A percentile compares a stretch with the other conserved stretches of the same genome.
phyloP scores from a whole-genome alignment of 1,140 invertebrate genomes.

The Bacillus rossius region DNA sequence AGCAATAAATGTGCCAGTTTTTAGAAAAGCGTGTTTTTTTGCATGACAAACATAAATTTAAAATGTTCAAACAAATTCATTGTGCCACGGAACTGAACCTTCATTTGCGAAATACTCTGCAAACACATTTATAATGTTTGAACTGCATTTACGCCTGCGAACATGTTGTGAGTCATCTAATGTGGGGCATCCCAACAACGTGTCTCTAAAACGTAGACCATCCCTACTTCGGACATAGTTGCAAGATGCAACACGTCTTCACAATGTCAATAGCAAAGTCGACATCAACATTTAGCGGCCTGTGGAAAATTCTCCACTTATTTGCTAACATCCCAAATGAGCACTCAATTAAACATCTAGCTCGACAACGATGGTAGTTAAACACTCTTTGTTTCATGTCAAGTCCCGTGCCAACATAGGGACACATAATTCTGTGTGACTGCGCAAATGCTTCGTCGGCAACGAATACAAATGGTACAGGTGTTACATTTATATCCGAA shows the following conservation, averaged over 20 bases:
- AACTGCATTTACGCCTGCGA: neutral
- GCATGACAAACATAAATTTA: no score
- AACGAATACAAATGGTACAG: slow-evolving; percentile 35
- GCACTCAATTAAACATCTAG: slow-evolving; percentile 42
- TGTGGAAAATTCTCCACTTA: slow-evolving; percentile 36
- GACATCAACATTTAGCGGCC: slow-evolving; percentile 30
- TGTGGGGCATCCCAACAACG: no score
- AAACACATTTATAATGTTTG: slow-evolving; percentile 15
- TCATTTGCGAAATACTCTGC: slow-evolving; percentile 16
- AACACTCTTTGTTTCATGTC: slow-evolving; percentile 33
- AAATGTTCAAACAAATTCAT: neutral
- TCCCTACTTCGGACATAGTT: slow-evolving; percentile 27
- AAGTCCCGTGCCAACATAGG: slow-evolving; percentile 26
- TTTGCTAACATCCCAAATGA: slow-evolving; percentile 41
- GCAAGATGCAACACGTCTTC: slow-evolving; percentile 25
- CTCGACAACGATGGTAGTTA: slow-evolving; percentile 41
- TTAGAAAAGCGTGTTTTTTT: no score
- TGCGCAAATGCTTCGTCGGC: slow-evolving; percentile 45
- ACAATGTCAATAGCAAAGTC: slow-evolving; percentile 32
- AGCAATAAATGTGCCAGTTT: no score
- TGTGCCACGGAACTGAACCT: slow-evolving; percentile 19
- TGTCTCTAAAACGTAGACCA: slow-evolving; percentile 15
- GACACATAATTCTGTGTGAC: slow-evolving; percentile 34
- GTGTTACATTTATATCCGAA: slow-evolving; percentile 5
- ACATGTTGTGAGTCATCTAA: neutral